Conservation (phyloP, 2,797 vertebrate genomes). For the Coreius guichenoti region DNA sequence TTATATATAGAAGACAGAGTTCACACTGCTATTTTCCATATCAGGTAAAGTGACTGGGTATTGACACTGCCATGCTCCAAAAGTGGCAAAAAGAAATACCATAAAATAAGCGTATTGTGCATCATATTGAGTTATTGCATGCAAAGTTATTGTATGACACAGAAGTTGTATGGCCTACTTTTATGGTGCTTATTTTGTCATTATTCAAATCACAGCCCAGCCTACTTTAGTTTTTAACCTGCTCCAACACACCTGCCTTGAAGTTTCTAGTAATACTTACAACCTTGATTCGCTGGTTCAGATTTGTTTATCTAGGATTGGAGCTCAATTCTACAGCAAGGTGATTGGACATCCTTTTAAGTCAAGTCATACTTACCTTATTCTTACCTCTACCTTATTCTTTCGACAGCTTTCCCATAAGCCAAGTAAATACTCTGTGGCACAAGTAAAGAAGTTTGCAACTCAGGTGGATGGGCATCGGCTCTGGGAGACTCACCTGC, state of each 20-base stretch:
- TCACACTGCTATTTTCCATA: background rate
- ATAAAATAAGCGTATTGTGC: background rate
- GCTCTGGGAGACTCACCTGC: conserved; percentile 83
- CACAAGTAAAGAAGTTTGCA: conserved; percentile 78
- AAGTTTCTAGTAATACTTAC: background rate
- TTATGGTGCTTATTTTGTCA: background rate
- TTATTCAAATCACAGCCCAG: background rate
- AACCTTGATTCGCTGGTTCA: background rate
- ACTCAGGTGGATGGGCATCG: conserved; percentile 80
- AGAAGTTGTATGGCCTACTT: background rate
- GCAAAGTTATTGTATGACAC: background rate
- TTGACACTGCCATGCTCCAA: background rate
- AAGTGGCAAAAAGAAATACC: background rate
- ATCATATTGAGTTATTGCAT: background rate
- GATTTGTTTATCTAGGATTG: background rate
- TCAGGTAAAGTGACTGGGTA: background rate
- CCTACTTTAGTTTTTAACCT: background rate
- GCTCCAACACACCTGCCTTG: background rate
- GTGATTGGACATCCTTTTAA: background rate
- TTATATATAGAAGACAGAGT: too few species aligned
- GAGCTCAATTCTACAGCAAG: background rate
- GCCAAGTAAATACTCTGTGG: conserved; percentile 75
- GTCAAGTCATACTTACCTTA: background rate
- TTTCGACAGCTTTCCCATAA: conserved; percentile 77
- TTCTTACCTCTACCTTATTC: background rate